Evolutionary conservation across 2,888 invertebrate genomes (phyloP).

Genomic region (Teleiodes luculella): DNA sequence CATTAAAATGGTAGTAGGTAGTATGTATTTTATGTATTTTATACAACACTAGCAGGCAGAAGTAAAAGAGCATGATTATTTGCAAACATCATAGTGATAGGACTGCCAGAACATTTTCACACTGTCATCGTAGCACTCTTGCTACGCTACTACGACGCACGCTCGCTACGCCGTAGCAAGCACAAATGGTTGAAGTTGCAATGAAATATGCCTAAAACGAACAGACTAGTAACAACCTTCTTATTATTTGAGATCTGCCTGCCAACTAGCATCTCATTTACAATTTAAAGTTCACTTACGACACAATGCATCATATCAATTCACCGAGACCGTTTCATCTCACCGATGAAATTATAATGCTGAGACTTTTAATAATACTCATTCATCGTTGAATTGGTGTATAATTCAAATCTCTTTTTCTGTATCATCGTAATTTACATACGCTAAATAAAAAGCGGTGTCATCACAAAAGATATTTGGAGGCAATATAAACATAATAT

Average conservation of each 20-base stretch:
- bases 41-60: too few species aligned
- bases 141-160: too few species aligned
- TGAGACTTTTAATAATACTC: slow-evolving; percentile 62
- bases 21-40: too few species aligned
- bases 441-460: slow-evolving; percentile 79
- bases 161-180: too few species aligned
- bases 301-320: slow-evolving; percentile 28
- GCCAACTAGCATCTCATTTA: slow-evolving; percentile 21
- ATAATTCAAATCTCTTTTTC: slow-evolving; percentile 75
- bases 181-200: too few species aligned
- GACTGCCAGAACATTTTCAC: too few species aligned
- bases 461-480: slow-evolving; percentile 79
- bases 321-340: slow-evolving; percentile 43
- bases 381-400: slow-evolving; percentile 67
- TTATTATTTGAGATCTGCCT: not conserved
- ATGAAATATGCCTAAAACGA: too few species aligned
- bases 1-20: too few species aligned
- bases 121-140: too few species aligned
- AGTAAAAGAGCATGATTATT: too few species aligned
- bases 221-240: too few species aligned
- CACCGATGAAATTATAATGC: slow-evolving; percentile 49
- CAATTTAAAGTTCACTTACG: slow-evolving; percentile 30
- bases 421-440: slow-evolving; percentile 76
- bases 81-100: too few species aligned
- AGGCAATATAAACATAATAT: slow-evolving; percentile 79